Evolutionary conservation across 2,113 vertebrate genomes (phyloP), one percentile per base, ranked within the genome.

Genomic region (Lycaon pictus): DNA sequence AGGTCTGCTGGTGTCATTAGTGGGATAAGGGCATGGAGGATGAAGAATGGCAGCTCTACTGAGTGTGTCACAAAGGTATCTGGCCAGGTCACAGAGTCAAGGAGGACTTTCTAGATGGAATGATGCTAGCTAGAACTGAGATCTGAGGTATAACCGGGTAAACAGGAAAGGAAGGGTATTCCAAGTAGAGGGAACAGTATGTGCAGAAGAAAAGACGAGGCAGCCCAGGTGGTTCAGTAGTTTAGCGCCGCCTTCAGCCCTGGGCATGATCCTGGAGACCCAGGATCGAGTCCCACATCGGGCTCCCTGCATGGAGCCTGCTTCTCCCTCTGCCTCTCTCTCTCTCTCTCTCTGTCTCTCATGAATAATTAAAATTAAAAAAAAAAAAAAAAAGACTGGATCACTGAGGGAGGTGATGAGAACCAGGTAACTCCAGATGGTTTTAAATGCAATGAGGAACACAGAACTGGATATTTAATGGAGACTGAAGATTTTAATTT

Each of bases 391-490:
- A 43, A 43, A 53, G 51, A 27, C 53, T 37, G n/a, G n/a, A 9
- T 2, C 13, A 0, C 1, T 7, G 63, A 53, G 53, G 81, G 29
- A 35, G 27, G 19, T 37, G 23, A 20, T 3, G 2, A 43, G 2
- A 43, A 5, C 11, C 11, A 23, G 58, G 55, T 23, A 7, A 9
- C 25, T 81, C 32, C 72, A 35, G 71, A 37, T 1, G 11, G 43
- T 16, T 29, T 5, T 11, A 35, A 4, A 8, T 15, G 48, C 7
- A 15, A 8, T 1, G 88, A 51, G 76, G 43, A 10, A 11, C 17
- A 23, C 13, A 25, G 10, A 20, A 58, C 58, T 16, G 51, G 48
- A 37, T 15, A 4, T 3, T 17, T 23, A n/a, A 1, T 20, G 29
- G 82, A 76, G 65, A 16, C 51, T 7, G 69, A 27, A 84, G 32